Percentiles rank a stretch among this genome's conserved stretches.
These are phyloP conservation scores for Nicator chloris DNA, from an alignment of 2,113 vertebrate genomes.

Conservation along the genomic window DNA sequence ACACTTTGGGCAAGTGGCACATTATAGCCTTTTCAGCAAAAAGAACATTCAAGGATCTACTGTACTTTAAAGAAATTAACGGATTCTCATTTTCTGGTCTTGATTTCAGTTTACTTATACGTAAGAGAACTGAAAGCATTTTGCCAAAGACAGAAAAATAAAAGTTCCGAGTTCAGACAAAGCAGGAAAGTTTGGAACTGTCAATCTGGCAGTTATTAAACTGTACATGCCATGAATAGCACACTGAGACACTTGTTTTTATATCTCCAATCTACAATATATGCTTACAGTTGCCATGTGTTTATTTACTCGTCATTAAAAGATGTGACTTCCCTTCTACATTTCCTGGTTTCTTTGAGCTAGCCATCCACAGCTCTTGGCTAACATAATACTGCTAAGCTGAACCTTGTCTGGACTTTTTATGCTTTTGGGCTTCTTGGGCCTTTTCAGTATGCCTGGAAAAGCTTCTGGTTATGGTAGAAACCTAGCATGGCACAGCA, in stretches of 20 bases:
- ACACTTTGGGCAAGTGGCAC: not conserved
- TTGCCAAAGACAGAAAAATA: not conserved
- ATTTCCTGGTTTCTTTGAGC: not conserved
- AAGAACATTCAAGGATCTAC: not conserved
- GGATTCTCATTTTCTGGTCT: not conserved
- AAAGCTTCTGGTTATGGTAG: not conserved
- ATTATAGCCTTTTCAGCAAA: not conserved
- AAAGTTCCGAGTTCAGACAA: not conserved
- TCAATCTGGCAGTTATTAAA: not conserved
- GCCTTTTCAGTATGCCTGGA: not conserved
- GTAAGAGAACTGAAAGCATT: not conserved
- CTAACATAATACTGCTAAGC: not conserved
- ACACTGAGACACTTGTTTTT: not conserved
- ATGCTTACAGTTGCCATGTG: accelerated
- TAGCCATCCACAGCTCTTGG: not conserved
- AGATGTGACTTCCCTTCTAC: not conserved
- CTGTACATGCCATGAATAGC: not conserved
- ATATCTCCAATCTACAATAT: not conserved
- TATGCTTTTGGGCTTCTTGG: not conserved
- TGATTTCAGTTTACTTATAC: not conserved
- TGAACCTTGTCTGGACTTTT: not conserved
- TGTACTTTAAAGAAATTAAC: not conserved
- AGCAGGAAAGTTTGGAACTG: not conserved
- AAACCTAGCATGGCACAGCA: not conserved
- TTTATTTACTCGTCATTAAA: not conserved